phyloP scores from a whole-genome alignment of 2,888 invertebrate genomes.

The Polyploca ridens region DNA sequence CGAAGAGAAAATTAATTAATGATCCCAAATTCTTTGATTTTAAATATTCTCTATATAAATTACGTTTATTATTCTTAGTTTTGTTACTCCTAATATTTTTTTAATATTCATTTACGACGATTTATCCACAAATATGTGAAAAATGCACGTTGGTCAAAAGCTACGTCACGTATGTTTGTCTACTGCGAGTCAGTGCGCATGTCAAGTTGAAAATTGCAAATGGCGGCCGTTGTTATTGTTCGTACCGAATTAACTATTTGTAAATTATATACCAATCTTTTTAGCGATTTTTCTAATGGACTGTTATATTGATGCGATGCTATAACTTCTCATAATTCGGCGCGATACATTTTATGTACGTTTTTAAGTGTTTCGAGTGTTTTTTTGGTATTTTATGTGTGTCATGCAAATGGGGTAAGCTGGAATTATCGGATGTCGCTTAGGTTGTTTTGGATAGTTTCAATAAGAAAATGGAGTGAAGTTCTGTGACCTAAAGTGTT shows the following conservation, averaged over 20 bases:
- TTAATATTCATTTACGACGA: background rate
- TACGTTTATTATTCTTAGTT: slow-evolving; percentile 16
- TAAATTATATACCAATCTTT: slow-evolving; percentile 88
- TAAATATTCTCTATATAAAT: background rate
- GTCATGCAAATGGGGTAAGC: slow-evolving; percentile 91
- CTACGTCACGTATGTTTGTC: slow-evolving; percentile 74
- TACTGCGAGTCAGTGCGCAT: slow-evolving; percentile 86
- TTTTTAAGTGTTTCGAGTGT: slow-evolving; percentile 83
- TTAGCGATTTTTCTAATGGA: slow-evolving; percentile 85
- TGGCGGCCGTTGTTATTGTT: slow-evolving; percentile 99
- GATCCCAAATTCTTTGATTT: background rate
- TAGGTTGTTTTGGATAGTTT: slow-evolving; percentile 85
- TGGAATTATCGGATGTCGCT: slow-evolving; percentile 85
- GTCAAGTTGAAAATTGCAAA: slow-evolving; percentile 96
- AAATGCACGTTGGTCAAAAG: slow-evolving; percentile 56
- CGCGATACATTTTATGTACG: slow-evolving; percentile 79
- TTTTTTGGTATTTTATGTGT: slow-evolving; percentile 87
- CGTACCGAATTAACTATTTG: slow-evolving; percentile 93
- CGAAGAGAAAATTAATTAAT: background rate
- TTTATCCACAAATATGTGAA: slow-evolving; percentile 9
- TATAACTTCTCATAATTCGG: slow-evolving; percentile 78
- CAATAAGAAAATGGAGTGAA: slow-evolving; percentile 79
- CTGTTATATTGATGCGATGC: slow-evolving; percentile 82
- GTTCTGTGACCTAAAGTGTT: slow-evolving; percentile 75
- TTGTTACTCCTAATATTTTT: slow-evolving; percentile 12